Base-by-base conservation (phyloP, 2,113 vertebrate species). In the Neoarius graeffei region DNA sequence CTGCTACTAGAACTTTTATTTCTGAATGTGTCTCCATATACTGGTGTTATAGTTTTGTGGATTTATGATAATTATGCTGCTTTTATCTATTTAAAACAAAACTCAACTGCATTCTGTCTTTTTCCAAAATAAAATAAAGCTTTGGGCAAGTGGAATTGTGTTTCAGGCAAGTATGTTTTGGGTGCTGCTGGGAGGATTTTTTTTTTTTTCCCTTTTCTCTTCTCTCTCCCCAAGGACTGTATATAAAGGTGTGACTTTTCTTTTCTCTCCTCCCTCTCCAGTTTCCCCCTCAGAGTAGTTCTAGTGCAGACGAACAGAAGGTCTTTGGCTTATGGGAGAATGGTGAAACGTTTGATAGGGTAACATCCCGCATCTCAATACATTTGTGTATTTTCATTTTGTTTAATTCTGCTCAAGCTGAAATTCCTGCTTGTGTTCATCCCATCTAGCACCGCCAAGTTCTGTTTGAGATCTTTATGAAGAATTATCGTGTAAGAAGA, bases 261-360 rank as follows among this genome's bases (percentile, higher is more conserved):
- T 42, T 42, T 42, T 42, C 14, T 30, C 54, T 73, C 42, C 56
- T 57, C 62, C 62, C 64, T 7, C 15, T 27, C 90, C 90, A 99
- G 98, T 99, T 99, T 94, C 98, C 98, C 91, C 96, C 98, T 83
- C 98, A 99, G 97, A 98, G 93, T 86, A 95, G 94, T 87, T 96
- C 96, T n/a, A 96, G 97, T 50, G 91, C 96, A 0, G 98, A 99
- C 8, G 97, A 99, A 88, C 97, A 98, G 95, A 99, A 99, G 92
- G 97, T 99, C 90, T 99, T 98, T 90, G 98, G 96, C 59, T 93
- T 99, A 92, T 99, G 98, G 98, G 97, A 98, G 92, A 96, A 95
- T 0, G 98, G 98, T 91, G 97, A 99, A 77, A 95, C 95, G 19
- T 97, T 96, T 0, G 98, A 99, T 91, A 97, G 97, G 97, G 98